Conservation (phyloP, 2,113 vertebrate genomes). For the Dipodomys ordii region DNA sequence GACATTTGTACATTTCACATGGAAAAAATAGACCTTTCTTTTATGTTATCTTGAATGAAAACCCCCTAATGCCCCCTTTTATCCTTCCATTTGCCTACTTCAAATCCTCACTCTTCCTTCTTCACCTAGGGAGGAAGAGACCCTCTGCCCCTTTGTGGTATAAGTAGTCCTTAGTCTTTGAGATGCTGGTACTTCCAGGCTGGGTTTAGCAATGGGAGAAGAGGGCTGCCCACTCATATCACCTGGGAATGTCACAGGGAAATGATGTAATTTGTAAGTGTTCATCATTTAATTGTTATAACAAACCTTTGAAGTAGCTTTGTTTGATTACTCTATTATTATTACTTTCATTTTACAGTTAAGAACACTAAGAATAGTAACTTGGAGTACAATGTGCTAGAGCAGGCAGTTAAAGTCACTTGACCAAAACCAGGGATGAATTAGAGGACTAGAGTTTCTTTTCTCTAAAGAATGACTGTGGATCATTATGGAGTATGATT, state of each 20-base stretch:
- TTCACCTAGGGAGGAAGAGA: not conserved
- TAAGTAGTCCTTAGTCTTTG: not conserved
- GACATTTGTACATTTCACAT: not conserved
- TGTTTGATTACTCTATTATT: not conserved
- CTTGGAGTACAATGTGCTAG: not conserved
- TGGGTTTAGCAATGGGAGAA: not conserved
- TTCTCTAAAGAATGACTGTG: not conserved
- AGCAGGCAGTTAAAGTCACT: not conserved
- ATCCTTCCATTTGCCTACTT: not conserved
- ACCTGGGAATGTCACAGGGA: not conserved
- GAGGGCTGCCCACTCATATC: not conserved
- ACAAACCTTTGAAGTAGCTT: not conserved
- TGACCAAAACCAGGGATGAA: not conserved
- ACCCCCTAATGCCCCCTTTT: not conserved
- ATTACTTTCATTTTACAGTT: not conserved
- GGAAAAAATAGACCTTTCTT: not conserved
- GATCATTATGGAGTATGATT: not conserved
- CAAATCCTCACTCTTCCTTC: not conserved
- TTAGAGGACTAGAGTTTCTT: not conserved
- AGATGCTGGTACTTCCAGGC: not conserved
- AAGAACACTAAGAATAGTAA: not conserved
- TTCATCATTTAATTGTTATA: not conserved
- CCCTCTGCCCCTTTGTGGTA: not conserved
- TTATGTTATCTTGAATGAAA: not conserved
- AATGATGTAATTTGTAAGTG: not conserved